A percentile compares a stretch with the other conserved stretches of the same genome.
phyloP scores from a whole-genome alignment of 2,113 vertebrate genomes.

The Gallinago jamesoni region DNA sequence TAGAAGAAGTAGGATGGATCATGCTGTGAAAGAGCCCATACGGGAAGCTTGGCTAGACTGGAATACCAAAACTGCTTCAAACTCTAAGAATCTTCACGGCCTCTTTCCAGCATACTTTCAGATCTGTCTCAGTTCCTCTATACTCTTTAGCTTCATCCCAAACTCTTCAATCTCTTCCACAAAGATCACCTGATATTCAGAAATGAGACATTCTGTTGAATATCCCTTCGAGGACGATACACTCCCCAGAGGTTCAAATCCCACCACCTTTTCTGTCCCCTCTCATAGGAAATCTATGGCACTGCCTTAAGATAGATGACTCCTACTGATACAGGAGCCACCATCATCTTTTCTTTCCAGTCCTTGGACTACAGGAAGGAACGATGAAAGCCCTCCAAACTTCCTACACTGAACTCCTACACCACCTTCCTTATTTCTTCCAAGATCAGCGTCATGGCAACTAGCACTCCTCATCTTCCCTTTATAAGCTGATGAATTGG shows the following conservation, averaged over 20 bases:
- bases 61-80: neutral
- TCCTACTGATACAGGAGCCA: neutral
- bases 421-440: slow-evolving; percentile 27
- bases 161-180: neutral
- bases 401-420: slow-evolving; percentile 60
- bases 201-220: neutral
- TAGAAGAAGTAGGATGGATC: neutral
- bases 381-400: slow-evolving; percentile 30
- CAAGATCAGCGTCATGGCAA: slow-evolving; percentile 46
- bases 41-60: neutral
- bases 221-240: neutral
- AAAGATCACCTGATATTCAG: neutral
- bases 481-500: neutral
- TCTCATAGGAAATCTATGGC: neutral
- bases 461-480: slow-evolving; percentile 5
- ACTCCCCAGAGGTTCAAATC: neutral
- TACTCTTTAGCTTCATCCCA: neutral
- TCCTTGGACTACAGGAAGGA: neutral
- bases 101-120: neutral
- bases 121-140: neutral
- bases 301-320: neutral
- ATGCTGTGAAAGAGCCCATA: neutral
- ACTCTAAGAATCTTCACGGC: neutral
- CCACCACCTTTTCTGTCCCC: neutral
- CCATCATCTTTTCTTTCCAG: neutral